Evolutionary conservation across 2,888 invertebrate species (phyloP).

Genomic region (Carpatolechia fugitivella): DNA sequence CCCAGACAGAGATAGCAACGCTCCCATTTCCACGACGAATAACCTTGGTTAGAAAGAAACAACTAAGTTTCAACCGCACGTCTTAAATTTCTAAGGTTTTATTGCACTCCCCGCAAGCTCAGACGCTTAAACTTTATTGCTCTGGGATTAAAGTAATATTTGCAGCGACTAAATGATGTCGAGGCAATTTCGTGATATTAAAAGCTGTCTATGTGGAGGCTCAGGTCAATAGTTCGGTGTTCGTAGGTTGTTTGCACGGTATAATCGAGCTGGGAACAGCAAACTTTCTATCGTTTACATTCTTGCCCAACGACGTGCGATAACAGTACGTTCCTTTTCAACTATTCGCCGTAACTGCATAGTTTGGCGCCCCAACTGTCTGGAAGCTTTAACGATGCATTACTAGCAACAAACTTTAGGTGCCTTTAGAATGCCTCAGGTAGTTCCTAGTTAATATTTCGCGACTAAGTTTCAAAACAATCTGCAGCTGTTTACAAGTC

Average conservation of each 20-base stretch:
- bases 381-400: constrained; percentile 9
- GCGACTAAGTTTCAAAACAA: neutral
- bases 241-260: constrained; percentile 61
- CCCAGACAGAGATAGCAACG: constrained; percentile 61
- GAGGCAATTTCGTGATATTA: constrained; percentile 75
- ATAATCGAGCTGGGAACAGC: constrained; percentile 43
- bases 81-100: constrained; percentile 74
- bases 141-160: constrained; percentile 78
- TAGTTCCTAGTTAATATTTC: constrained; percentile 10
- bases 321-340: constrained; percentile 63
- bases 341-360: constrained; percentile 58
- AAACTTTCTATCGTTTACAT: constrained; percentile 65
- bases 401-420: constrained; percentile 7
- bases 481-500: constrained; percentile 6
- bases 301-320: constrained; percentile 62
- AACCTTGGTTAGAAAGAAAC: constrained; percentile 72
- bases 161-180: constrained; percentile 76
- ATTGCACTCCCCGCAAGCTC: constrained; percentile 77
- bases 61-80: constrained; percentile 55
- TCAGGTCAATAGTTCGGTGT: constrained; percentile 72
- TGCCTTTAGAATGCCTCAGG: neutral
- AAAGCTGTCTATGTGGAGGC: constrained; percentile 68
- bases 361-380: constrained; percentile 30
- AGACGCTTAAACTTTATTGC: constrained; percentile 78
- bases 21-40: constrained; percentile 41